These are phyloP conservation scores for Drosophila jambulina DNA, from an alignment of 1,140 invertebrate genomes.

Conservation along the genomic window DNA sequence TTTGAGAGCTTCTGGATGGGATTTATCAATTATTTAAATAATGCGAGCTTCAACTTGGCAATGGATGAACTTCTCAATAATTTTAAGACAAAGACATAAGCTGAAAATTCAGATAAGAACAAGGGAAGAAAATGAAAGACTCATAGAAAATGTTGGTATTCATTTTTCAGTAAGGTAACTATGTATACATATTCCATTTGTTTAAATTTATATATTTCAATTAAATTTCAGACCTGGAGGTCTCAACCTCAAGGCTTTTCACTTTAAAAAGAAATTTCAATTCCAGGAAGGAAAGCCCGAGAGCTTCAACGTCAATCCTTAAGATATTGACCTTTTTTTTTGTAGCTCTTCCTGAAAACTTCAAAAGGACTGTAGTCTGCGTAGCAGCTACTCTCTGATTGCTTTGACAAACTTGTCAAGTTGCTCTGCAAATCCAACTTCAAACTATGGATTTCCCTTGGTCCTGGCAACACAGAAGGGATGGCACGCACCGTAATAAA, in stretches of 20 bases:
- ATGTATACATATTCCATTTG: background rate
- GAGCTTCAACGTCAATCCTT: background rate
- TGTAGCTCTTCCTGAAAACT: background rate
- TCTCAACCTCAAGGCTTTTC: too few relatives aligned
- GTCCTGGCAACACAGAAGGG: background rate
- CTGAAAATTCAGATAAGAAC: rapidly evolving
- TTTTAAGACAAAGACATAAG: background rate
- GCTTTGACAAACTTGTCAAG: constrained; percentile 20
- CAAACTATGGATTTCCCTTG: constrained; percentile 18
- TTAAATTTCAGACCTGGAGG: background rate
- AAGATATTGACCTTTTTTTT: constrained; percentile 8
- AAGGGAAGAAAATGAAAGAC: too few relatives aligned
- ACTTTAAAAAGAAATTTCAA: background rate
- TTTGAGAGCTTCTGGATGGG: background rate
- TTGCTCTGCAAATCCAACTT: constrained; percentile 3
- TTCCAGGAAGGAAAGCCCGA: background rate
- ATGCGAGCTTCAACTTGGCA: background rate
- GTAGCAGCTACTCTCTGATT: constrained; percentile 13
- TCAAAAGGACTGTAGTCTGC: constrained; percentile 10
- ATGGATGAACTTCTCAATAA: background rate
- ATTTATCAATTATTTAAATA: constrained; percentile 1
- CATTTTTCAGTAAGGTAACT: too few relatives aligned
- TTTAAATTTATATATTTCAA: background rate
- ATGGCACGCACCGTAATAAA: constrained; percentile 25
- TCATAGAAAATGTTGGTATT: background rate